Evolutionary conservation across 1,140 invertebrate genomes (phyloP).

Genomic region (Lethocerus indicus): DNA sequence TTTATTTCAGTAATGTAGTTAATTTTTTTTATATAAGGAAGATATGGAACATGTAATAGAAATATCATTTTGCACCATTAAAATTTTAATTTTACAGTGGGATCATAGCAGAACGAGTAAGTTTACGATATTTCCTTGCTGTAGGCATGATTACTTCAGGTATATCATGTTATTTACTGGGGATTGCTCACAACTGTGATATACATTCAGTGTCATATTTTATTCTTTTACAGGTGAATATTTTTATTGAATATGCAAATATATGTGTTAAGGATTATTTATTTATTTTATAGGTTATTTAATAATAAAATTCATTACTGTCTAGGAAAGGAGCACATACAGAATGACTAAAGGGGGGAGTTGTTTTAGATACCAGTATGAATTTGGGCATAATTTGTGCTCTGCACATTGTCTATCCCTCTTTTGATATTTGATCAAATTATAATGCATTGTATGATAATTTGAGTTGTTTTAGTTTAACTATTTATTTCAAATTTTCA

Average conservation of each 20-base stretch:
- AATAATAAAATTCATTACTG: not conserved
- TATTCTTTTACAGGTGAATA: conserved; percentile 61
- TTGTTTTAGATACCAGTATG: too few relatives aligned
- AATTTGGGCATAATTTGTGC: not conserved
- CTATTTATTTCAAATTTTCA: too few relatives aligned
- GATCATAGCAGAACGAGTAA: conserved; percentile 79
- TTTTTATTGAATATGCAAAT: conserved; percentile 8
- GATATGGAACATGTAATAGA: too few relatives aligned
- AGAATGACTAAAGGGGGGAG: too few relatives aligned
- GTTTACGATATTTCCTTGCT: conserved; percentile 77
- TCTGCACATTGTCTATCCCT: not conserved
- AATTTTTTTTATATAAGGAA: too few relatives aligned
- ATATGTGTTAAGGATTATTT: not conserved
- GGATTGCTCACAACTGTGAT: conserved; percentile 61
- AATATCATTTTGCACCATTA: too few relatives aligned
- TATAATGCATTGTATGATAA: not conserved
- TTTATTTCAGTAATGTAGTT: too few relatives aligned
- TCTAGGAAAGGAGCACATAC: too few relatives aligned
- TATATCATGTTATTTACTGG: conserved; percentile 76
- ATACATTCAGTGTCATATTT: conserved; percentile 79
- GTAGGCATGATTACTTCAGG: conserved; percentile 83
- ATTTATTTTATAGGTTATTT: not conserved
- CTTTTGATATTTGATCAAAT: not conserved
- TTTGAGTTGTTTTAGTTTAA: not conserved
- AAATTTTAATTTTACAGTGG: conserved; percentile 44